phyloP scores from a whole-genome alignment of 2,113 vertebrate genomes.

The Copsychus sechellarum region DNA sequence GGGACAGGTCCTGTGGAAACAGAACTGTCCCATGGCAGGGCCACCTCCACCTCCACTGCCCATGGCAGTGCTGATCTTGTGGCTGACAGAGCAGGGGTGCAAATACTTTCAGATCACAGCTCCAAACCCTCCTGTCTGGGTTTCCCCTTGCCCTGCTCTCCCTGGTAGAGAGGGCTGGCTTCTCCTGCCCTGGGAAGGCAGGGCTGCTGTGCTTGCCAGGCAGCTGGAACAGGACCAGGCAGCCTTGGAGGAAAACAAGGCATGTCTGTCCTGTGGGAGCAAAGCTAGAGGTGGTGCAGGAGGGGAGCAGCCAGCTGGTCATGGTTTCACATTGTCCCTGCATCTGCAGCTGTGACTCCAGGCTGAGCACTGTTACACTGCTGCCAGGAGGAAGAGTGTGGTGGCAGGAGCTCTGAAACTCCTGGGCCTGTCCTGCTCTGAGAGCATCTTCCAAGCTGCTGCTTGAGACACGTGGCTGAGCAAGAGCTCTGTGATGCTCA shows the following conservation, averaged over 20 bases:
- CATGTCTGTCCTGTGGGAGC: neutral
- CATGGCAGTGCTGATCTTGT: accelerated
- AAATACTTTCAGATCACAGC: accelerated
- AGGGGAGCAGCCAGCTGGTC: accelerated
- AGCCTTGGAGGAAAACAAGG: neutral
- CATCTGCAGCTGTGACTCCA: neutral
- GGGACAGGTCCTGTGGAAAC: neutral
- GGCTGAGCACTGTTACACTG: accelerated
- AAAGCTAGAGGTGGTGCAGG: neutral
- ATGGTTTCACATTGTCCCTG: neutral
- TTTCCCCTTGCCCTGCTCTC: neutral
- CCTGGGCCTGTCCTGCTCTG: neutral
- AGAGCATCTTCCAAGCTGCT: neutral
- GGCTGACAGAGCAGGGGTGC: neutral
- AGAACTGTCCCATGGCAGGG: accelerated
- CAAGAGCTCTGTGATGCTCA: accelerated
- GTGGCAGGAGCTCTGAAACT: accelerated
- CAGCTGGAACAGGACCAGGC: neutral
- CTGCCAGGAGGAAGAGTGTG: neutral
- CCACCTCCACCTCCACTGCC: too few species aligned
- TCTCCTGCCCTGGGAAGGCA: neutral
- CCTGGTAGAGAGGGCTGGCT: neutral
- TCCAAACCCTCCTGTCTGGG: neutral
- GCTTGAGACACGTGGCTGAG: accelerated
- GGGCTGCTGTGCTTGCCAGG: neutral